These are phyloP conservation scores for Colletes latitarsis DNA, from an alignment of 1,140 invertebrate genomes.

Conservation along the genomic window DNA sequence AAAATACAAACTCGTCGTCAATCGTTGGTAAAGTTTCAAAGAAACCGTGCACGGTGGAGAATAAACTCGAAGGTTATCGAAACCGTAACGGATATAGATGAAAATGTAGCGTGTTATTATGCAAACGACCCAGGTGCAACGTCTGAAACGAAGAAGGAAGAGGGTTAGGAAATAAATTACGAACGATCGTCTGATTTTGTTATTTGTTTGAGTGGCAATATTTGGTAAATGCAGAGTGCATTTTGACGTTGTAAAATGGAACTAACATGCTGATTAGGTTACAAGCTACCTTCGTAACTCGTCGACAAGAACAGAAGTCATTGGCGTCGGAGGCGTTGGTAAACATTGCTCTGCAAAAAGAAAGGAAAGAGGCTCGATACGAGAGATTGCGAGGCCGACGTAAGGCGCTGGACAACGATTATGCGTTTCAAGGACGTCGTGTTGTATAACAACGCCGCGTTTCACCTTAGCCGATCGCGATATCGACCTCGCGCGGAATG, in stretches of 20 bases:
- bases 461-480: slow-evolving; percentile 53
- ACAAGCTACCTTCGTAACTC: background rate
- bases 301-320: background rate
- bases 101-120: slow-evolving; percentile 28
- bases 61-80: slow-evolving; percentile 30
- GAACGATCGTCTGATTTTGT: background rate
- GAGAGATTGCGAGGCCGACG: slow-evolving; percentile 1
- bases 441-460: slow-evolving; percentile 60
- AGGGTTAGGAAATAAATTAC: slow-evolving; percentile 10
- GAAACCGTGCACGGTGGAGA: background rate
- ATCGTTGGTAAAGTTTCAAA: too few relatives aligned
- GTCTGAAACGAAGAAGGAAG: background rate
- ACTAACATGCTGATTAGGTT: too few relatives aligned
- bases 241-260: too few relatives aligned
- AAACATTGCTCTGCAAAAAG: slow-evolving; percentile 41
- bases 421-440: slow-evolving; percentile 60
- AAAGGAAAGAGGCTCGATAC: slow-evolving; percentile 31
- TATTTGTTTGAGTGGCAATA: too few relatives aligned
- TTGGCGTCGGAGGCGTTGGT: slow-evolving; percentile 21
- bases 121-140: background rate
- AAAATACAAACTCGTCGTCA: background rate
- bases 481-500: slow-evolving; percentile 61
- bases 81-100: slow-evolving; percentile 35
- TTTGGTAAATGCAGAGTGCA: too few relatives aligned
- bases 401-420: slow-evolving; percentile 50